Base-by-base conservation (phyloP, 2,888 invertebrate genomes). In the Dichetophora obliterata region DNA sequence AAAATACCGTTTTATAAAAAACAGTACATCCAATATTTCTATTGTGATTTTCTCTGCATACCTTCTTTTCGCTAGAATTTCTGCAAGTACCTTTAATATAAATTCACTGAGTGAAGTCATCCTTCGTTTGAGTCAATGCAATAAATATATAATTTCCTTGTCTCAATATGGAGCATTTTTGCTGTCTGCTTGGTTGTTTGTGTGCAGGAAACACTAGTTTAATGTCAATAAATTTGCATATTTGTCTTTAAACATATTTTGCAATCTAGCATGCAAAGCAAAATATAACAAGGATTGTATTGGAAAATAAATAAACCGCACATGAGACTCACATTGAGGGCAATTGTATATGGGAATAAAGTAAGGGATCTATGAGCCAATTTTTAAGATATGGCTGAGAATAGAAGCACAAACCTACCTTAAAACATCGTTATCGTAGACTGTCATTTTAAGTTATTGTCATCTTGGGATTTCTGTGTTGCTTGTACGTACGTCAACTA, bases 391-490 rank as follows among this genome's bases (percentile, higher is more conserved):
- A 63, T 16, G 31, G 31, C 16, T 11, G 34, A 31, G 31, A 11
- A 31, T 4, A n/a, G 34, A 63, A 31, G n/a, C n/a, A 63, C 16
- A 9, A 27, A 61, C 8, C 57, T 68, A 68, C 59, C n/a, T 68
- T 54, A 27, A 48, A 16, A 63, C 43, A 63, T 70, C 8, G 31
- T 24, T 75, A 43, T 70, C 70, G 37, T 48, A 52, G 52, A 34
- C 16, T 50, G 57, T 70, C 43, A 22, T 61, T 27, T 75, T 73
- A 74, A 79, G 61, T 77, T 77, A 75, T 77, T 70, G 73, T 61
- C 77, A 77, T 75, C 77, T 27, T 27, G 77, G 74, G 79, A 77
- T 65, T 76, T 71, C 66, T 68, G 75, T 78, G 66, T 66, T 37
- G 50, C 16, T n/a, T 68, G 16, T 68, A 4, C 9, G 14, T 19